Base-by-base conservation (phyloP, 2,113 vertebrate genomes). In the Serinus canaria region DNA sequence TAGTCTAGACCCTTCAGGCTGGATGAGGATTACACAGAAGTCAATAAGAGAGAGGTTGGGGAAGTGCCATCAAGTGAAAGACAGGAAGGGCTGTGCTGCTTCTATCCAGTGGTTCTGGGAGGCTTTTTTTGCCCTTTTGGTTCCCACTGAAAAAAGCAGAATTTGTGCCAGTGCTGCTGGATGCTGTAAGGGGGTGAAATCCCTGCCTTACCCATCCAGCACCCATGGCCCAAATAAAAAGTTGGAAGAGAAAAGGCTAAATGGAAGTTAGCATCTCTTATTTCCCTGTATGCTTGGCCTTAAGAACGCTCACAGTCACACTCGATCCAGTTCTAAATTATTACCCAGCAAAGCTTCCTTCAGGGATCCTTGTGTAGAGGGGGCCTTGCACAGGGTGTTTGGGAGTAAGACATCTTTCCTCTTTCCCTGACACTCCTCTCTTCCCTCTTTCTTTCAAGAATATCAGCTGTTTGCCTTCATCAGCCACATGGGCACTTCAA, bases 401-500 rank as follows among this genome's bases (percentile, higher is more conserved):
- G 2, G 6, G 55, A 13, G 6, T 77, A 52, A 53, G 47, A 50
- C 6, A 4, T 44, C 49, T 78, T 39, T 63, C n/a, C 5, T 72
- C n/a, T 85, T 44, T 60, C 39, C 41, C 21, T 94, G 58, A 82
- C 15, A 30, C 52, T 67, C n/a, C 20, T 82, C 52, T 76, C 50
- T 90, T 79, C 47, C 50, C 10, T 63, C 44, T 53, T 87, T 19
- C 60, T 88, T 89, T 69, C 39, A 97, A 99, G 99, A 99, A 79
- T 99, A 99, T 84, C 99, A 99, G 98, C 98, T 99, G 74, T 99
- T 99, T 97, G 99, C 99, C 62, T 99, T 99, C 97, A 98, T 99
- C 98, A 99, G 99, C 96, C 99, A 99, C 98, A 99, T 99, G 99
- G 99, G 99, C 94, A 99, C 99, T 18, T 99, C 99, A 7, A 99